Base-by-base conservation (phyloP, 1,140 invertebrate species). In the Berghia stephanieae region DNA sequence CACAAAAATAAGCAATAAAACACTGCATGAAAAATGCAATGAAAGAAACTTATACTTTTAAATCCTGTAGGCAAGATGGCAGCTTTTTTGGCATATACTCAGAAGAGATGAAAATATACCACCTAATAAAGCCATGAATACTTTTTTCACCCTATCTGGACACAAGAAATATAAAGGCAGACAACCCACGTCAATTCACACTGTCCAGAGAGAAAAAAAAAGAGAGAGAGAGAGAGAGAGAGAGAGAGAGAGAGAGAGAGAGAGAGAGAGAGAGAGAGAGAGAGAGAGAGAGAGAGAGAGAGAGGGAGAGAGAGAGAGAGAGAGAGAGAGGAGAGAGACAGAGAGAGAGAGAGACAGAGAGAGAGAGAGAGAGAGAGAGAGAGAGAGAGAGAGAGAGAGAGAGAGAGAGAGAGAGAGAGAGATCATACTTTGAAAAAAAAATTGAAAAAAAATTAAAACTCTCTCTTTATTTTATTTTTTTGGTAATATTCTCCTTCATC, bases 231-330 rank as follows among this genome's bases (percentile, higher is more conserved):
- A 63, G 57, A 63, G 57, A 63, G 10, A 63, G 27, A 63, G 57
- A 63, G 57, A 63, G 57, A 63, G 27, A 16, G 57, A 63, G 10
- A 63, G 27, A 63, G 57, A 63, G 57, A 63, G 57, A 63, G 27
- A 16, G 57, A 63, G 57, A 63, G 57, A 10, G 57, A 63, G 57
- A 63, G 57, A 63, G 57, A 31, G 10, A 63, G 57, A 63, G 27
- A 63, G 57, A 63, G 27, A 63, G 57, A 16, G 57, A 63, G 57
- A 63, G 57, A 63, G 27, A 63, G 57, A 63, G 27, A 63, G 27
- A 63, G 57, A 63, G 57, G 34, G 8, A 63, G 57, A 63, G 57
- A 63, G 57, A 63, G 57, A 63, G 27, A 63, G 57, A 63, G 27
- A 63, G 57, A 63, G 57, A 63, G 34, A 63, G 57, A 63, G 57